These are phyloP conservation scores for Epirrhoe alternata DNA, from an alignment of 2,888 invertebrate species.

Conservation along the genomic window DNA sequence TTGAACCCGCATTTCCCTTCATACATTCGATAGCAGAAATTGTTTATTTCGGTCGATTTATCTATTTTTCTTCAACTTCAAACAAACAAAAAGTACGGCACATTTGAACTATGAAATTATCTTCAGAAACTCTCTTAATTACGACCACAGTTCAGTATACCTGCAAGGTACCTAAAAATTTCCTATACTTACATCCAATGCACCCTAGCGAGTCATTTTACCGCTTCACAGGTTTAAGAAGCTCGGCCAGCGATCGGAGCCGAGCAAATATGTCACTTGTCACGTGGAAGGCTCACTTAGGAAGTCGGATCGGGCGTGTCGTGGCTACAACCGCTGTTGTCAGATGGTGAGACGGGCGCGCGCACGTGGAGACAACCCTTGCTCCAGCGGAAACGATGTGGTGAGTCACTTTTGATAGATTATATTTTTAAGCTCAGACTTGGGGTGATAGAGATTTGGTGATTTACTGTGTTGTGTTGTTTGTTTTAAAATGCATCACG, in stretches of 20 bases:
- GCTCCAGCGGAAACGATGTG: slow-evolving; percentile 80
- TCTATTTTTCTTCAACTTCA: no score
- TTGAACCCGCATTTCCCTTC: no score
- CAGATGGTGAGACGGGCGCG: slow-evolving; percentile 73
- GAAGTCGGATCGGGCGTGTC: slow-evolving; percentile 83
- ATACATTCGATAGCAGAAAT: no score
- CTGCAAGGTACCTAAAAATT: no score
- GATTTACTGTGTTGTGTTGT: no score
- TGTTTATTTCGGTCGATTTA: no score
- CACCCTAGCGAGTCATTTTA: neutral
- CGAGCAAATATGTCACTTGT: slow-evolving; percentile 88
- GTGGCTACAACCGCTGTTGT: slow-evolving; percentile 63
- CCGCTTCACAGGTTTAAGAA: slow-evolving; percentile 64
- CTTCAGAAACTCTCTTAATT: no score
- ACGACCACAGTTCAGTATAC: no score
- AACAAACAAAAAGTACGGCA: no score
- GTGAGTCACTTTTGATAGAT: slow-evolving; percentile 50
- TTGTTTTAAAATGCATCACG: no score
- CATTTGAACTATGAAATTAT: no score
- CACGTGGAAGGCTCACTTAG: slow-evolving; percentile 87
- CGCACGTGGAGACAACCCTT: slow-evolving; percentile 73
- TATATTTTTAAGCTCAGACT: neutral
- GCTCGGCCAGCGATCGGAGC: slow-evolving; percentile 87
- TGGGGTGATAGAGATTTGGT: no score
- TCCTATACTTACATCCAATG: neutral